Evolutionary conservation across 2,113 vertebrate genomes (phyloP).

Genomic region (Microtus oregoni): DNA sequence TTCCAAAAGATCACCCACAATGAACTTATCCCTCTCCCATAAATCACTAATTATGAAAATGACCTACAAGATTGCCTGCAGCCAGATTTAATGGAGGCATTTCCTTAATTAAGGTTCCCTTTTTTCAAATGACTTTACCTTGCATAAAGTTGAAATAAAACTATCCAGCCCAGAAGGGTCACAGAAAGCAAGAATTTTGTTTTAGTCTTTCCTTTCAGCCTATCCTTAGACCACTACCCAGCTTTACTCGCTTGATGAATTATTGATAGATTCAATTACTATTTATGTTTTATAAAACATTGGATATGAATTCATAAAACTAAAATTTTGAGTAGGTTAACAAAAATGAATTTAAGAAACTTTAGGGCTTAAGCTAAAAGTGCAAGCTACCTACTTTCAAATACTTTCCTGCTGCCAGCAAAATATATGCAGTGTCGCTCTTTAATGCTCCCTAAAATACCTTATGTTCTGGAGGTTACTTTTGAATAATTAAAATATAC

Average conservation of each 20-base stretch:
- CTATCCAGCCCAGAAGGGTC: not conserved
- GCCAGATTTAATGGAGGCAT: too few species aligned
- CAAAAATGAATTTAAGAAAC: not conserved
- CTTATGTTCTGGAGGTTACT: not conserved
- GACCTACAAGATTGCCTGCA: not conserved
- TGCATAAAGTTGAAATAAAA: not conserved
- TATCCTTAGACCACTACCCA: not conserved
- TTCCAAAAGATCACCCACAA: not conserved
- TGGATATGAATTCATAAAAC: not conserved
- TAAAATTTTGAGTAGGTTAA: not conserved
- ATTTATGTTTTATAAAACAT: not conserved
- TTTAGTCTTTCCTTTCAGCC: not conserved
- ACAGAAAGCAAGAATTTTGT: not conserved
- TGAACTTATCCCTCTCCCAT: not conserved
- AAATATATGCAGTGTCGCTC: not conserved
- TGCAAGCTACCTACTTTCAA: conserved; percentile 18
- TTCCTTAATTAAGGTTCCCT: not conserved
- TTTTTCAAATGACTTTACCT: not conserved
- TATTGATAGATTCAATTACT: conserved; percentile 8
- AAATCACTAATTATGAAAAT: not conserved
- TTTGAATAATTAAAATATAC: conserved; percentile 41
- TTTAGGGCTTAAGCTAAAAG: conserved; percentile 12
- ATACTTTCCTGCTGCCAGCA: conserved; percentile 12
- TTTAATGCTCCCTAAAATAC: not conserved
- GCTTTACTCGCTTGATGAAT: not conserved